phyloP scores from a whole-genome alignment of 2,113 vertebrate species.

The Chlorodrepanis virens region DNA sequence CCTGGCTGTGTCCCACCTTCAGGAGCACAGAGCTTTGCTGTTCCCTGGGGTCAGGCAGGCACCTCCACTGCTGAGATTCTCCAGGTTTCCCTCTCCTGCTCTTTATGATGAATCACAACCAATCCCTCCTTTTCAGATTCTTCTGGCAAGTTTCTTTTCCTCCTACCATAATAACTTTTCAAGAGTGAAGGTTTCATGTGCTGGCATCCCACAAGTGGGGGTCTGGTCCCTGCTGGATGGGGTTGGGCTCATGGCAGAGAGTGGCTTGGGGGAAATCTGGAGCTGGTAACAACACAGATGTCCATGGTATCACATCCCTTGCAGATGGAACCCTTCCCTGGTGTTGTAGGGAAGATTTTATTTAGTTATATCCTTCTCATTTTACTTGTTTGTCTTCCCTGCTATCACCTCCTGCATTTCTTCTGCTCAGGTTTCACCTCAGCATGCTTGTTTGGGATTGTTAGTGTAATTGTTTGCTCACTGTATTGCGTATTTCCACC shows the following conservation, averaged over 20 bases:
- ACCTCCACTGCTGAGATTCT: neutral
- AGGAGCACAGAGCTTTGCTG: neutral
- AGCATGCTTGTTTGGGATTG: neutral
- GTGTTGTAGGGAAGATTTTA: neutral
- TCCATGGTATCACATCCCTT: neutral
- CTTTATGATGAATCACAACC: neutral
- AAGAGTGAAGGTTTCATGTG: neutral
- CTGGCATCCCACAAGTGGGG: neutral
- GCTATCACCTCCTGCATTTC: neutral
- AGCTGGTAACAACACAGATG: neutral
- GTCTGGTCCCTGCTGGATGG: neutral
- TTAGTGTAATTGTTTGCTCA: neutral
- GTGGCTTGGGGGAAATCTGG: neutral
- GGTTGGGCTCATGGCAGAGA: rapidly evolving
- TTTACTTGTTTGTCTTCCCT: neutral
- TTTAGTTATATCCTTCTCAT: neutral
- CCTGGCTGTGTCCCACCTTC: neutral
- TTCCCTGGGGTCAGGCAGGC: neutral
- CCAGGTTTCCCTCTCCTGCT: neutral
- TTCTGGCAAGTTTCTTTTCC: neutral
- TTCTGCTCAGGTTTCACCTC: neutral
- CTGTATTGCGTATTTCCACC: neutral
- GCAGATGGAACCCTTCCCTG: neutral
- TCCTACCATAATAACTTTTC: neutral
- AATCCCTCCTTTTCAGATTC: neutral